Base-by-base conservation (phyloP, 2,888 invertebrate species). In the Hirtodrosophila duncani region DNA sequence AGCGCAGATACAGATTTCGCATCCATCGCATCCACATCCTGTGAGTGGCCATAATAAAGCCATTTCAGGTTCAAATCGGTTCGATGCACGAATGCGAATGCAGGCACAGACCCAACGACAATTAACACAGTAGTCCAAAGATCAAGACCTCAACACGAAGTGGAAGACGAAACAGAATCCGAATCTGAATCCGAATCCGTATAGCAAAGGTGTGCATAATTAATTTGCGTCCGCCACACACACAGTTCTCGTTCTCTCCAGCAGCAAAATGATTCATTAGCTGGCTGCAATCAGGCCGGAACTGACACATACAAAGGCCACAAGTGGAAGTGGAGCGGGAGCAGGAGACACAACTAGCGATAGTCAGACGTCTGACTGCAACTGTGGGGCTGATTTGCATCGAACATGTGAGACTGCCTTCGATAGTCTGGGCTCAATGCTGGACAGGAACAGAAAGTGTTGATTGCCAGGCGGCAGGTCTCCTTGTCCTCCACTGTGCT, bases 111-210 rank as follows among this genome's bases (percentile, higher is more conserved):
- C 39, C 58, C 42, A 65, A 59, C 79, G 81, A 80, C 85, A 85
- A 85, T 85, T 85, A 85, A 85, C 85, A 85, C 83, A 80, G 74
- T 67, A 81, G 84, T 84, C 83, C 81, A 85, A 82, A 85, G 85
- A 85, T 85, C 85, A 85, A 78, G 85, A 84, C 85, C 85, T 59
- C 63, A 63, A 65, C 60, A 63, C 51, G 59, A 53, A 33, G 44
- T 36, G 44, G 43, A 34, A 52, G 16, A 45, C 27, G n/a, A 43
- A 53, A 33, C 37, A 31, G 37, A 41, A 34, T 37, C 31, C 41
- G 56, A 34, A 57, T 31, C 38, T 38, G 34, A 55, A 17, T 34
- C 51, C 17, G 7, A 20, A 62, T 37, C 59, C 43, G 60, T 57
- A 46, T 56, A 46, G 55, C 52, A 59, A 67, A 84, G 82, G 83